Evolutionary conservation across 2,797 vertebrate genomes (phyloP), one percentile per base, ranked within the genome.

Genomic region (Phataginus tricuspis): DNA sequence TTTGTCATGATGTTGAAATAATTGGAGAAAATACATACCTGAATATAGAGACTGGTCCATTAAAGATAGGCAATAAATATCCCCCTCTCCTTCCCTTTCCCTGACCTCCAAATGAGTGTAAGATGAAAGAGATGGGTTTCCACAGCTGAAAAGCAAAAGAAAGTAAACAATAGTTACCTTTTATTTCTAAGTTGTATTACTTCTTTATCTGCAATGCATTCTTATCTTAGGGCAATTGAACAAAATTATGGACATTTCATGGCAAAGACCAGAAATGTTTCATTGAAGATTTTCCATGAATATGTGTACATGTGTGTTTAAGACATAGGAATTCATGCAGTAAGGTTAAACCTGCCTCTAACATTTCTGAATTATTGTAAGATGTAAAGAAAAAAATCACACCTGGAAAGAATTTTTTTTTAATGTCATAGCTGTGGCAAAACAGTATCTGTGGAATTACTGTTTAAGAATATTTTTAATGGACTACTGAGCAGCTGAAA

Each of bases 61-160:
- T 82, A 61, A 84, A 83, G n/a, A 51, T 25, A 72, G 14, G 12
- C 15, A 51, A 27, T 64, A 69, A 69, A 45, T 64, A 42, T 49
- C 11, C 15, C 49, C 85, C 29, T 68, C 19, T 16, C 3, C 8
- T 53, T 84, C 19, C 21, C 27, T 85, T 63, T 68, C 64, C 86
- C 6, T 74, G 19, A 14, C n/a, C 18, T 69, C 19, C 45, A 85
- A 91, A 87, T 18, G 2, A 80, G 78, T 29, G 29, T 61, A 66
- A 86, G 53, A 78, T 83, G 79, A 66, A 83, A 66, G 61, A 80
- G 51, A 64, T 21, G 84, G 37, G 31, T 93, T 96, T 86, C 27
- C n/a, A 10, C 49, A 83, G 23, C 25, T 86, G 61, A 78, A 87
- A 96, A 83, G 45, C 21, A 55, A 71, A 89, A 25, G 31, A 83